A percentile compares a stretch with the other conserved stretches of the same genome.
Evolutionary conservation across 2,113 vertebrate species (phyloP).

Genomic region (Odocoileus virginianus): DNA sequence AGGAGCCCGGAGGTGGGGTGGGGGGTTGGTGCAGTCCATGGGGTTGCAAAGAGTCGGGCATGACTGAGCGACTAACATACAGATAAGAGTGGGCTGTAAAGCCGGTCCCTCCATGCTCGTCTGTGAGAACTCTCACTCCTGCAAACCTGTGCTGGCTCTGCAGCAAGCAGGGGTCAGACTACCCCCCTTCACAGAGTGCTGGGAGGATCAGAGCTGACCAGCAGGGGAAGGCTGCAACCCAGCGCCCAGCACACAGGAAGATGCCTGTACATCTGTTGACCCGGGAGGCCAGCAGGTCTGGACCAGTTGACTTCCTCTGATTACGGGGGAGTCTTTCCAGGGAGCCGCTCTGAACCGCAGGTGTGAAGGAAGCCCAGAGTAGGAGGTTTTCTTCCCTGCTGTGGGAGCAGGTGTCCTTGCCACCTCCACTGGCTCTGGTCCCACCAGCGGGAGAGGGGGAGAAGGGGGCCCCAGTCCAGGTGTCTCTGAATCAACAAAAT

Average conservation of each 20-base stretch:
- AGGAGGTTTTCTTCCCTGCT: background rate
- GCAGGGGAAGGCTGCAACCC: background rate
- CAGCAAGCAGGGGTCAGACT: background rate
- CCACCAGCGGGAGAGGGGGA: background rate
- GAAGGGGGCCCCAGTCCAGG: background rate
- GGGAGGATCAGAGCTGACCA: background rate
- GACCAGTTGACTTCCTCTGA: background rate
- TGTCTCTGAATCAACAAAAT: background rate
- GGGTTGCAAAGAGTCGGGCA: background rate
- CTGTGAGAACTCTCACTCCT: background rate
- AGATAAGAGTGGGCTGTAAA: background rate
- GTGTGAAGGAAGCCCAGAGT: background rate
- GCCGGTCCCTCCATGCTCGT: fast-evolving
- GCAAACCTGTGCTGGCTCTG: background rate
- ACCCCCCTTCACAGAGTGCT: background rate
- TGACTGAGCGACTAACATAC: background rate
- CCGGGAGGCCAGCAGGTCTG: background rate
- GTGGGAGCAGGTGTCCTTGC: too few relatives aligned
- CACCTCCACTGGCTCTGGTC: background rate
- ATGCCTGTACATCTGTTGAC: background rate
- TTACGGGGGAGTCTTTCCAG: too few relatives aligned
- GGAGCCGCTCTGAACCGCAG: background rate
- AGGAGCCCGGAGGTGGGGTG: background rate
- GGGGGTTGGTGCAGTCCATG: background rate
- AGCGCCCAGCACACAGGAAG: background rate